Evolutionary conservation across 1,140 invertebrate genomes (phyloP).

Genomic region (Ctenoplectra terminalis): DNA sequence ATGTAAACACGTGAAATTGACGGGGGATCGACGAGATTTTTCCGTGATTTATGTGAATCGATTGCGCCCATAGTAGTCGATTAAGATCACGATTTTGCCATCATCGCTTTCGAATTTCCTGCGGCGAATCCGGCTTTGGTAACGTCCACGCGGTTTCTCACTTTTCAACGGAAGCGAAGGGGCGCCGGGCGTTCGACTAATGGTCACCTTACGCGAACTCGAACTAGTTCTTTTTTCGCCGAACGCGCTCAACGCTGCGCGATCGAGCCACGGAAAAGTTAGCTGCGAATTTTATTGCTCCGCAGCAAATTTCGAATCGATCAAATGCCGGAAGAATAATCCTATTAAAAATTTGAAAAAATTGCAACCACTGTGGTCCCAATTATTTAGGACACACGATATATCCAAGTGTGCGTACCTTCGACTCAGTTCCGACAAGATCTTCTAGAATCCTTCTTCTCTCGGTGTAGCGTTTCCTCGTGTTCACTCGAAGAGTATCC

Average conservation of each 20-base stretch:
- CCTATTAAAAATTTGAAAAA: too few relatives aligned
- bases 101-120: slow-evolving; percentile 52
- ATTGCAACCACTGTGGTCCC: too few relatives aligned
- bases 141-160: slow-evolving; percentile 31
- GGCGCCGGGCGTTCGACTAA: slow-evolving; percentile 16
- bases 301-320: too few relatives aligned
- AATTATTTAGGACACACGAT: too few relatives aligned
- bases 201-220: slow-evolving; percentile 29
- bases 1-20: not conserved
- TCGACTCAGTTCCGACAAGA: not conserved
- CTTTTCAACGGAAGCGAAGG: slow-evolving; percentile 39
- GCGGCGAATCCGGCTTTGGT: slow-evolving; percentile 38
- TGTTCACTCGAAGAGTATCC: not conserved
- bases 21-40: too few relatives aligned
- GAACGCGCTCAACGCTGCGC: not conserved
- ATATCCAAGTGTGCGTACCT: slow-evolving; percentile 5
- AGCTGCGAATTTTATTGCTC: too few relatives aligned
- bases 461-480: not conserved
- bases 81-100: slow-evolving; percentile 34
- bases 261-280: not conserved
- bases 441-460: not conserved
- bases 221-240: slow-evolving; percentile 19
- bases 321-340: not conserved
- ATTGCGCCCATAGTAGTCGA: not conserved
- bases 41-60: not conserved